Conservation (phyloP, 1,140 invertebrate species). For the Octopus bimaculoides region DNA sequence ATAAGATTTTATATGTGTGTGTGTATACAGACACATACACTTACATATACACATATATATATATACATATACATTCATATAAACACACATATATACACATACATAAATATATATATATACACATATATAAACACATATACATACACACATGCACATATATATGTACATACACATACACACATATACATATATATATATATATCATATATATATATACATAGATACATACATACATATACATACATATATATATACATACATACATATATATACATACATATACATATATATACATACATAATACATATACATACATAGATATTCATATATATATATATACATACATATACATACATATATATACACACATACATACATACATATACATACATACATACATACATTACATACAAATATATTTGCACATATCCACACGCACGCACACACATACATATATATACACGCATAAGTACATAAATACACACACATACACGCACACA, state of each 20-base stretch:
- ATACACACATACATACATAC: not conserved
- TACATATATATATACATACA: constrained; percentile 2
- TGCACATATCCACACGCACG: not conserved
- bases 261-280: constrained; percentile 12
- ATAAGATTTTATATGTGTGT: too few relatives aligned
- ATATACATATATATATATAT: not conserved
- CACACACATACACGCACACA: not conserved
- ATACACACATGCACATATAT: too few relatives aligned
- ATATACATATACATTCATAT: too few relatives aligned
- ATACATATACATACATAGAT: constrained; percentile 2
- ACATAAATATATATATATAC: too few relatives aligned
- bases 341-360: not conserved
- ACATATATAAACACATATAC: too few relatives aligned
- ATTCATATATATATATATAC: constrained; percentile 9
- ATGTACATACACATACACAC: not conserved
- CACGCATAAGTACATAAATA: not conserved
- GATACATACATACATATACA: not conserved
- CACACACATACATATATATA: not conserved
- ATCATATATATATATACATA: not conserved
- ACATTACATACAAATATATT: not conserved
- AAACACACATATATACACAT: too few relatives aligned
- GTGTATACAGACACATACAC: too few relatives aligned
- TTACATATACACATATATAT: too few relatives aligned
- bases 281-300: not conserved
- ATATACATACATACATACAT: not conserved